Evolutionary conservation across 2,888 invertebrate genomes (phyloP).

Genomic region (Branchellion lobata): DNA sequence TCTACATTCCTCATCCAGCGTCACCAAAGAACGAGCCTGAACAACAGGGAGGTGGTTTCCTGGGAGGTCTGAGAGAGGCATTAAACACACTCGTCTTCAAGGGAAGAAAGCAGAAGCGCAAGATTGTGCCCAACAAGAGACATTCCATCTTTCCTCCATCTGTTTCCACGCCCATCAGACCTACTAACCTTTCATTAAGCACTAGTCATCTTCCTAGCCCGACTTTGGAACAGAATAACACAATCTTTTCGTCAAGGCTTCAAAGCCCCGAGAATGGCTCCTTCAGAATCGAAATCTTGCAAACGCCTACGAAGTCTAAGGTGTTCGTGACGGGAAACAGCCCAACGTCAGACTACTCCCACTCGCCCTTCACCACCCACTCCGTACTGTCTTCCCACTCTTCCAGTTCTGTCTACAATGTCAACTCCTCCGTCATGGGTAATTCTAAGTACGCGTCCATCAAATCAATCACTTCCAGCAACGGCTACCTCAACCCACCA

Average conservation of each 20-base stretch:
- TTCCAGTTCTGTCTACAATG: not conserved
- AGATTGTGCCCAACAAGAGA: not conserved
- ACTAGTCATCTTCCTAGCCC: not conserved
- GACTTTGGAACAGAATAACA: not conserved
- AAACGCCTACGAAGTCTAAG: conserved; percentile 8
- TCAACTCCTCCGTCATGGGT: not conserved
- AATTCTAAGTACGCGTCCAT: not conserved
- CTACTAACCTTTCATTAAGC: not conserved
- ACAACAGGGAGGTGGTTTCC: not conserved
- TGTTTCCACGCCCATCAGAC: not conserved
- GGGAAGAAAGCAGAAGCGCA: not conserved
- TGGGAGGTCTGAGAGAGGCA: not conserved
- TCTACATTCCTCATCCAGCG: too few species aligned
- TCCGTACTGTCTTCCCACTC: not conserved
- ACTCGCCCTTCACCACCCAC: not conserved
- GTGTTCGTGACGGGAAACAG: conserved; percentile 30
- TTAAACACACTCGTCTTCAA: not conserved
- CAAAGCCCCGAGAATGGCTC: not conserved
- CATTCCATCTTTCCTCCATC: conserved; percentile 25
- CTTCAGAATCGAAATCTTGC: conserved; percentile 16
- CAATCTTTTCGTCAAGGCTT: not conserved
- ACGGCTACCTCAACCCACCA: not conserved
- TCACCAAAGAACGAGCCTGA: too few species aligned
- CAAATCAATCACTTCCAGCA: not conserved
- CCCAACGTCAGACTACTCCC: not conserved